A percentile compares a stretch with the other conserved stretches of the same genome.
phyloP scores from a whole-genome alignment of 2,113 vertebrate species.

The Urocolius indicus region DNA sequence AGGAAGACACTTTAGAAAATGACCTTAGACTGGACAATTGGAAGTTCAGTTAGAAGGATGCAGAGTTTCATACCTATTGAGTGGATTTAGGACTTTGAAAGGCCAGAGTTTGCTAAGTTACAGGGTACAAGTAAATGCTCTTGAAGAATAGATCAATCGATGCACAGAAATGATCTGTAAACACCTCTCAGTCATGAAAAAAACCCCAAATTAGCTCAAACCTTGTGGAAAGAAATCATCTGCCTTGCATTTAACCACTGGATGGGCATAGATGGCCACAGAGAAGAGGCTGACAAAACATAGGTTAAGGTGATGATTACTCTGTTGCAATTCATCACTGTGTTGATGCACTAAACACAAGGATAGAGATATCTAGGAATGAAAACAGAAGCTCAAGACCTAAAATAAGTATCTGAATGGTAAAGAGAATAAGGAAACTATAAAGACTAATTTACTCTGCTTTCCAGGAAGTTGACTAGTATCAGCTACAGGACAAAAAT shows the following conservation, averaged over 20 bases:
- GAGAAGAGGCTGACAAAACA: background rate
- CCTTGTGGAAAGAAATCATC: background rate
- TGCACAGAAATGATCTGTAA: background rate
- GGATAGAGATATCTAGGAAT: background rate
- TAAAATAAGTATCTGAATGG: background rate
- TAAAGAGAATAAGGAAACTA: background rate
- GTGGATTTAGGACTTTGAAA: background rate
- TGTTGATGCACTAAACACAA: background rate
- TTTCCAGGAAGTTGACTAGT: background rate
- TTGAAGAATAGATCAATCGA: background rate
- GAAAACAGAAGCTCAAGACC: background rate
- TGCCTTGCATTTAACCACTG: background rate
- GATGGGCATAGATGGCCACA: background rate
- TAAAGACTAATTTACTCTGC: background rate
- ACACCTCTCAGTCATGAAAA: background rate
- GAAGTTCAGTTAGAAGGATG: background rate
- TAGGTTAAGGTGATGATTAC: background rate
- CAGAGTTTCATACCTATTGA: background rate
- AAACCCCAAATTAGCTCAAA: background rate
- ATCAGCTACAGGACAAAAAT: background rate
- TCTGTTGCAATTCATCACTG: background rate
- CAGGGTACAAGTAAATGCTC: background rate
- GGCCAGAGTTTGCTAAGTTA: background rate
- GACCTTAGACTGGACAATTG: background rate
- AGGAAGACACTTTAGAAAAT: background rate